Evolutionary conservation across 2,113 vertebrate genomes (phyloP).

Genomic region (Phoxinus phoxinus): DNA sequence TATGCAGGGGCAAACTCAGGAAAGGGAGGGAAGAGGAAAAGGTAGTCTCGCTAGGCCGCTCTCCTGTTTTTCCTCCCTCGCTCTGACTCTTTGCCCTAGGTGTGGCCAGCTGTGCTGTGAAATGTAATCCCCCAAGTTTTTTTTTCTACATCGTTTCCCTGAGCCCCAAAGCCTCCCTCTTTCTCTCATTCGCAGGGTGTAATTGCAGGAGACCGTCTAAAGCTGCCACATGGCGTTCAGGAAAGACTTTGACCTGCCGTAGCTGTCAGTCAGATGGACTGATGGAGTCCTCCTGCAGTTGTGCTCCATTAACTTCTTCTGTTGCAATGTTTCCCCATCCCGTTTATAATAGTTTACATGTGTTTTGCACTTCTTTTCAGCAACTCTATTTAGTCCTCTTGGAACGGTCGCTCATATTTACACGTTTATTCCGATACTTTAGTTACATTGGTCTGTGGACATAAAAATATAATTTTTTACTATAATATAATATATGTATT

Average conservation of each 20-base stretch:
- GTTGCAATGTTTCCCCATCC: not conserved
- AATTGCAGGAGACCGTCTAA: slow-evolving; percentile 46
- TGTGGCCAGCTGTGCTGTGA: slow-evolving; percentile 65
- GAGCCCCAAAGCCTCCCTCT: slow-evolving; percentile 42
- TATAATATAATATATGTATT: too few species aligned
- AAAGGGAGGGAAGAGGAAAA: slow-evolving; percentile 80
- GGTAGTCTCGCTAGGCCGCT: slow-evolving; percentile 64
- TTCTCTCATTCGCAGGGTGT: slow-evolving; percentile 47
- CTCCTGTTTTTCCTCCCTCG: slow-evolving; percentile 23
- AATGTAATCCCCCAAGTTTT: slow-evolving; percentile 53
- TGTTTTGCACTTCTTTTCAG: not conserved
- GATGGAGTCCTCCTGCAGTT: slow-evolving; percentile 19
- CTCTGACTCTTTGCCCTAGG: slow-evolving; percentile 48
- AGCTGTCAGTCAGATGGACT: slow-evolving; percentile 16
- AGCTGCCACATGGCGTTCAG: slow-evolving; percentile 36
- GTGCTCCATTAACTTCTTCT: not conserved
- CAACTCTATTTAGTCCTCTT: not conserved
- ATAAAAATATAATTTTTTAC: too few species aligned
- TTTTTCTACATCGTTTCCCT: slow-evolving; percentile 59
- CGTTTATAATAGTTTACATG: not conserved
- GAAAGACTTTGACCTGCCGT: slow-evolving; percentile 7
- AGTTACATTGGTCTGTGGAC: too few species aligned
- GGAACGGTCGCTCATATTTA: not conserved
- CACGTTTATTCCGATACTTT: too few species aligned
- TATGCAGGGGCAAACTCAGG: slow-evolving; percentile 65